Evolutionary conservation across 2,797 vertebrate species (phyloP), one percentile per base, ranked within the genome.

Genomic region (Notolepis coatsorum): DNA sequence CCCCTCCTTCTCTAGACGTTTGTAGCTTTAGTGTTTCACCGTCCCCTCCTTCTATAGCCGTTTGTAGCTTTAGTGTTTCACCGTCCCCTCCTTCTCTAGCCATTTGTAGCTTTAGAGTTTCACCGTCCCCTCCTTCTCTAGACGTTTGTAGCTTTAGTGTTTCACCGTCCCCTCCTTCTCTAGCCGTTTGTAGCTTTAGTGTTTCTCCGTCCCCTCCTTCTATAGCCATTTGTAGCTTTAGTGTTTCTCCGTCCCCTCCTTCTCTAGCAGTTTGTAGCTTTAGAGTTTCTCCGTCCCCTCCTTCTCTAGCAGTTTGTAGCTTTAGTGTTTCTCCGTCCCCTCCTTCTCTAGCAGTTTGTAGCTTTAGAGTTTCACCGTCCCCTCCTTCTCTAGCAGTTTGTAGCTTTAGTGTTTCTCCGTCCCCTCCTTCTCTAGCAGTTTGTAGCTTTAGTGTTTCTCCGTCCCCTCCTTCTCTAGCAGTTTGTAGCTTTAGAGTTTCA

Each of bases 341-440:
- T 27, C 54, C 61, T 37, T 48, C 50, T n/a, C 31, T 42, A 62
- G 67, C 56, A 45, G 49, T 31, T 60, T 75, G 53, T 33, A 42
- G 63, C 67, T 85, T 82, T 73, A 75, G 62, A 83, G 76, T 84
- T 89, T 90, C 84, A 86, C 83, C 85, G n/a, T 39, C 53, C 27
- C 0, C 4, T 27, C 54, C 61, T 37, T 48, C 50, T n/a, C 31
- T 42, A 62, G 67, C 56, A 45, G 49, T 31, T 60, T 75, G 53
- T 33, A 42, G 63, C 67, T 85, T 82, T 73, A 75, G 62, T 84
- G 76, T 84, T 89, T 90, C 84, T 85, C 83, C 85, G n/a, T 39
- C 53, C 27, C 0, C 4, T 27, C 54, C 61, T 37, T 48, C 50
- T n/a, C 31, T 42, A 62, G 67, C 56, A 45, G 49, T 31, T 60